Base-by-base conservation (phyloP, 2,888 invertebrate species). In the Meta bourneti region DNA sequence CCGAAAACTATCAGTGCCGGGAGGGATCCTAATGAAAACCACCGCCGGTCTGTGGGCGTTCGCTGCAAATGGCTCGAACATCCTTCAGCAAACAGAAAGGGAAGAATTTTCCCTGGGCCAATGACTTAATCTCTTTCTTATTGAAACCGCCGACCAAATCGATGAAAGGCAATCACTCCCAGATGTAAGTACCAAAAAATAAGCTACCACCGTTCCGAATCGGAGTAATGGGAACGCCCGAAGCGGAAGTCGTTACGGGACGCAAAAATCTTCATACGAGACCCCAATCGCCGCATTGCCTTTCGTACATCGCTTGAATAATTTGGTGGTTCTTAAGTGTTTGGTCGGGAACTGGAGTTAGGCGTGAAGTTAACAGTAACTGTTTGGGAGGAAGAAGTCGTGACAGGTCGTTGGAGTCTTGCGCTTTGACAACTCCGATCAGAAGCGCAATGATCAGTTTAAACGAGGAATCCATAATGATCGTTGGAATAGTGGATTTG, bases 61-160 rank as follows among this genome's bases (percentile, higher is more conserved):
- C 61, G 13, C 61, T 5, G 61, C 61, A 61, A 61, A 61, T 34
- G 34, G 34, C 34, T 34, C 34, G 34, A 34, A 34, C 34, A 34
- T 34, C 34, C 34, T 4, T 34, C 34, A 34, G 34, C 34, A 34
- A 34, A 34, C 34, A 34, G 4, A 34, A 4, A 16, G 61, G 11
- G 16, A 61, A 61, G 16, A 48, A 34, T 48, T 75, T 48, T 48
- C 48, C 75, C 7, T 8, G 11, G 7, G 7, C 11, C 75, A 5
- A 75, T 75, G 75, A 75, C 34, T 75, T 75, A 75, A 75, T 75
- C 75, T 75, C 48, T 48, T 75, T 34, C 61, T 61, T 61, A 20
- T 34, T 75, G 75, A 16, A 51, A 78, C 77, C 74, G 74, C 34
- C 20, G 11, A 9, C 74, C 19, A 51, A 51, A 78, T 78, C 77